A percentile compares a stretch with the other conserved stretches of the same genome.
Conservation (phyloP, 2,113 vertebrate genomes). For the Eurypyga helias region DNA sequence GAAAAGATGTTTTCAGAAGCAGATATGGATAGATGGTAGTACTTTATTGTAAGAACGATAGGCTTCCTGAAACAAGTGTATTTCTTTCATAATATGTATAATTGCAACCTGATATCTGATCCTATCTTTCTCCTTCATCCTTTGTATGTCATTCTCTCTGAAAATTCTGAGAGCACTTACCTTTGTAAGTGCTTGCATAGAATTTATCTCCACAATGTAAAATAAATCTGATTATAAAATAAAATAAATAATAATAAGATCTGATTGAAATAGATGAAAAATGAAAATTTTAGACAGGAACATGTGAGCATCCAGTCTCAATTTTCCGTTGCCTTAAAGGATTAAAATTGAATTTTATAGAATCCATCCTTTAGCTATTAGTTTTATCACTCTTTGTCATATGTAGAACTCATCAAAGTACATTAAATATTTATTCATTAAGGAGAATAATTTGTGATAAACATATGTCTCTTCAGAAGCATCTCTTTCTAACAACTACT, state of each 20-base stretch:
- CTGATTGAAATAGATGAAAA: background rate
- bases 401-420: background rate
- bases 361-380: background rate
- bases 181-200: background rate
- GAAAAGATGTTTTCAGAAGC: background rate
- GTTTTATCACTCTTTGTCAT: background rate
- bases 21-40: background rate
- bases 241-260: background rate
- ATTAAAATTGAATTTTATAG: background rate
- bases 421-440: background rate
- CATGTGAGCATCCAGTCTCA: fast-evolving
- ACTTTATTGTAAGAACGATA: background rate
- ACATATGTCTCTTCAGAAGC: background rate
- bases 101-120: background rate
- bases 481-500: background rate
- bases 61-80: background rate
- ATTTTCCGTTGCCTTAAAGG: background rate
- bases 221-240: background rate
- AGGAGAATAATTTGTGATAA: background rate
- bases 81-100: background rate
- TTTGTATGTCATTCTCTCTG: background rate
- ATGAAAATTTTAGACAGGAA: background rate
- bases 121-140: background rate
- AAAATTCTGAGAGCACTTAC: background rate
- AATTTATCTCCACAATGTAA: background rate